Percentiles rank a stretch among this genome's conserved stretches.
Conservation (phyloP, 2,797 vertebrate species). For the Sphenopsis melanotis region DNA sequence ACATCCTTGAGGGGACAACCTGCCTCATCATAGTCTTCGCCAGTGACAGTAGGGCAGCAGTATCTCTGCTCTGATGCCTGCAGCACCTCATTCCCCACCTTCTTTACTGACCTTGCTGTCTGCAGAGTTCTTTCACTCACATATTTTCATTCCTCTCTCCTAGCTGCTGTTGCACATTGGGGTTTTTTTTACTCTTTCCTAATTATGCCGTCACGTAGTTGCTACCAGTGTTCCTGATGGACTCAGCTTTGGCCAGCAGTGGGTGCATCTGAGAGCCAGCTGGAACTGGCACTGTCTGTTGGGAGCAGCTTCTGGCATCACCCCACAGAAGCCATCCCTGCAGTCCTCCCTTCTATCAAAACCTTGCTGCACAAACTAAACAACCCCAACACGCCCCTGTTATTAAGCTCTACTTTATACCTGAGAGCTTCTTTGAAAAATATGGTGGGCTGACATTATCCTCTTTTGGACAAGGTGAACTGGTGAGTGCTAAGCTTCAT, state of each 20-base stretch:
- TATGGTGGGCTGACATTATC: neutral
- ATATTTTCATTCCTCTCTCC: neutral
- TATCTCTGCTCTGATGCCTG: neutral
- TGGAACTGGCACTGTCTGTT: neutral
- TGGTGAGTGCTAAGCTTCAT: neutral
- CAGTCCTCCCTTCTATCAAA: neutral
- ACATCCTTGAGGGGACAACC: neutral
- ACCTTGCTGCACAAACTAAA: neutral
- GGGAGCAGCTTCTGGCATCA: neutral
- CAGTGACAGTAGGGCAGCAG: fast-evolving
- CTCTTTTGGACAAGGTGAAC: neutral
- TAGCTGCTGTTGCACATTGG: neutral
- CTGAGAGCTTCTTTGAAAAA: neutral
- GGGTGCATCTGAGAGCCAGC: neutral
- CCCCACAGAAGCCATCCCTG: neutral
- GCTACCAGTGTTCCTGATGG: neutral
- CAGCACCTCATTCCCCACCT: neutral
- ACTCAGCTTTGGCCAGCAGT: neutral
- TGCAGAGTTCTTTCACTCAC: neutral
- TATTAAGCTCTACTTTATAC: neutral
- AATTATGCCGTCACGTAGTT: fast-evolving
- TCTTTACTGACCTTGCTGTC: neutral
- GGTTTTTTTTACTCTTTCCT: neutral
- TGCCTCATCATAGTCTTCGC: neutral
- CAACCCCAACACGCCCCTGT: neutral